These are phyloP conservation scores for Pandemis cinnamomeana DNA, from an alignment of 2,888 invertebrate species.

Conservation along the genomic window DNA sequence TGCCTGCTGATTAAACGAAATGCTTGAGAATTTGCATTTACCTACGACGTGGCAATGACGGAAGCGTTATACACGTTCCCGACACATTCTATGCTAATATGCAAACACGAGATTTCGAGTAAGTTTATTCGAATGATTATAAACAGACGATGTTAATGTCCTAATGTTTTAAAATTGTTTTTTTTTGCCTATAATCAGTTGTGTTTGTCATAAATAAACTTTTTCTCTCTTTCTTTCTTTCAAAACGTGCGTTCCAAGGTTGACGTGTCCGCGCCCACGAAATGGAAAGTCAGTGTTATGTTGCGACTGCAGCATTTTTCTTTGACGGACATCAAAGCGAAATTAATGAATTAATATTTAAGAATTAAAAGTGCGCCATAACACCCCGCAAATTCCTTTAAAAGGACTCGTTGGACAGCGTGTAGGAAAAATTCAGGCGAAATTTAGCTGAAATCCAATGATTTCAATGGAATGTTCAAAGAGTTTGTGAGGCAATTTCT, in stretches of 20 bases:
- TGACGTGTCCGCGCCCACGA: not conserved
- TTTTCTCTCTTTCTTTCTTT: too few species aligned
- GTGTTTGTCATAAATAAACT: too few species aligned
- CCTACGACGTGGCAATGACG: slow-evolving; percentile 21
- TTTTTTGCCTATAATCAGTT: too few species aligned
- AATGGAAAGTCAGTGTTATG: not conserved
- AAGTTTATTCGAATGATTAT: not conserved
- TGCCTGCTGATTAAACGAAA: slow-evolving; percentile 2
- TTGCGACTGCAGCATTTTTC: not conserved
- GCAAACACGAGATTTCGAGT: not conserved
- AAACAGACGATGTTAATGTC: not conserved
- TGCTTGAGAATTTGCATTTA: slow-evolving; percentile 25
- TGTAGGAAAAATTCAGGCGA: too few species aligned
- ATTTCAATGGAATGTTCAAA: too few species aligned
- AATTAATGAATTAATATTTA: not conserved
- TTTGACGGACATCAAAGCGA: too few species aligned
- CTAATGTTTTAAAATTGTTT: too few species aligned
- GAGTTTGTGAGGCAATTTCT: too few species aligned
- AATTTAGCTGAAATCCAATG: too few species aligned
- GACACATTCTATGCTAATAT: not conserved
- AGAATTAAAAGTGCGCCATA: too few species aligned
- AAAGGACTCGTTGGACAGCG: too few species aligned
- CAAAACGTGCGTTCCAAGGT: not conserved
- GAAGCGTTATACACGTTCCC: not conserved
- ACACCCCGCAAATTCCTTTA: too few species aligned